phyloP scores from a whole-genome alignment of 2,888 invertebrate genomes.

The Gordius sp. region DNA sequence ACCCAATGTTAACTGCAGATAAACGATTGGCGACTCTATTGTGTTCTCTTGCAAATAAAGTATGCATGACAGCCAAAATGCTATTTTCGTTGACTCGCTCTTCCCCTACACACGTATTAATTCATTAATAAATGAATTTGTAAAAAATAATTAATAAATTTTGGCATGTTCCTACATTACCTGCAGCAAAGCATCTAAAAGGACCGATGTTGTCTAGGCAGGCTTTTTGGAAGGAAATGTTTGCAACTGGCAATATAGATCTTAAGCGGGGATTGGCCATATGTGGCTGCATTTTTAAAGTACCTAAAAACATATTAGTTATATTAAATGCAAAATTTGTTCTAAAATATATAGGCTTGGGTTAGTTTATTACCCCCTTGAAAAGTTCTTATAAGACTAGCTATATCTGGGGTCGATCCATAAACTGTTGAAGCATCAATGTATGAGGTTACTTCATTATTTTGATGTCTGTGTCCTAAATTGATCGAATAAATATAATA shows the following conservation, averaged over 20 bases:
- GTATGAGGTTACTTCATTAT: conserved; percentile 14
- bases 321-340: too few relatives aligned
- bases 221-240: not conserved
- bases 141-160: too few relatives aligned
- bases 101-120: conserved; percentile 19
- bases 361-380: not conserved
- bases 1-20: not conserved
- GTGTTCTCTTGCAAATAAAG: conserved; percentile 1
- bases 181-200: not conserved
- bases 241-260: conserved; percentile 2
- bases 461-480: conserved; percentile 11
- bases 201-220: not conserved
- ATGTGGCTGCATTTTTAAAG: not conserved
- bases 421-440: conserved; percentile 11
- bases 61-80: not conserved
- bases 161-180: too few relatives aligned
- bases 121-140: too few relatives aligned
- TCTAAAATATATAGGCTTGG: too few relatives aligned
- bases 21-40: conserved; percentile 1
- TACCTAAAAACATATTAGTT: too few relatives aligned
- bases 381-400: not conserved
- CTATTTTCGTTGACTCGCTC: not conserved
- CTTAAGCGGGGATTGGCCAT: not conserved
- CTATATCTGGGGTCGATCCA: conserved; percentile 5
- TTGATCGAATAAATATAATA: too few relatives aligned